phyloP scores from a whole-genome alignment of 2,113 vertebrate species.

The Trematomus loennbergii region DNA sequence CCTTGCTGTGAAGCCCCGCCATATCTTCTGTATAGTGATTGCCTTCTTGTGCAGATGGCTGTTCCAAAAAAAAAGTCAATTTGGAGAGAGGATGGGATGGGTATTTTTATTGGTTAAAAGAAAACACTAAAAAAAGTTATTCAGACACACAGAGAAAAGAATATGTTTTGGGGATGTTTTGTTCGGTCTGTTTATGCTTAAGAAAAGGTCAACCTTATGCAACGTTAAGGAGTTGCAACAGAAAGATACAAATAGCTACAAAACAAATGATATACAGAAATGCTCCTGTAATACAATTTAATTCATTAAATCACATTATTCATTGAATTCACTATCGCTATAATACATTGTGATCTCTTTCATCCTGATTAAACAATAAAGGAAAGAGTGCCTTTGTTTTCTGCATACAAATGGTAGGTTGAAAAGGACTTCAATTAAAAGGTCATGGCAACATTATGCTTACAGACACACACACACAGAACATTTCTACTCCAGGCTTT shows the following conservation, averaged over 20 bases:
- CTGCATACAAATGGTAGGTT: constrained; percentile 37
- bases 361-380: neutral
- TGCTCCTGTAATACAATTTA: neutral
- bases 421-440: constrained; percentile 64
- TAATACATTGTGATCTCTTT: neutral
- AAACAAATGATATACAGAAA: neutral
- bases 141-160: constrained; percentile 5
- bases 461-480: constrained; percentile 48
- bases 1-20: constrained; percentile 90
- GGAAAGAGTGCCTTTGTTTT: constrained; percentile 29
- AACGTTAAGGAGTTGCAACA: neutral
- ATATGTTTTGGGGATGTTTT: constrained; percentile 35
- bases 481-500: constrained; percentile 65
- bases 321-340: neutral
- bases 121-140: constrained; percentile 47
- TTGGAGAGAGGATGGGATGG: constrained; percentile 54
- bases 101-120: constrained; percentile 36
- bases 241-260: neutral
- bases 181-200: no score
- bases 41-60: constrained; percentile 88
- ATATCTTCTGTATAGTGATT: constrained; percentile 90
- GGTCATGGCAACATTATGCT: constrained; percentile 64
- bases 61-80: constrained; percentile 69
- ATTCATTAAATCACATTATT: neutral
- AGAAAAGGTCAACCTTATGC: neutral